Base-by-base conservation (phyloP, 2,797 vertebrate genomes). In the Paramormyrops hopkinsi region DNA sequence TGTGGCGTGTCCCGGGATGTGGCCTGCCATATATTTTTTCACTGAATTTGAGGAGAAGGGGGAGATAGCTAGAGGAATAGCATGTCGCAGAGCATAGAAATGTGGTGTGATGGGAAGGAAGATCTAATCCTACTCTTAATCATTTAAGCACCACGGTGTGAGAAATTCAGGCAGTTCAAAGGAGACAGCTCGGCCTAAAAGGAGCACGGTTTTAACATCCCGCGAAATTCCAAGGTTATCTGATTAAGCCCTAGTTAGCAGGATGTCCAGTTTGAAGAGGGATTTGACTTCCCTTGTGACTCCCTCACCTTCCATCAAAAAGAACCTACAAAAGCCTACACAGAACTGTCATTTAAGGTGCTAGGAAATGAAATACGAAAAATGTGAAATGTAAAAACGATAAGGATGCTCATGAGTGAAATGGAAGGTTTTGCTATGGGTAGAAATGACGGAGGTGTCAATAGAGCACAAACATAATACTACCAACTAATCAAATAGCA, bases 211-310 rank as follows among this genome's bases (percentile, higher is more conserved):
- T 90, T 88, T 59, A 88, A 62, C 86, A 82, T 17, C 37, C 37
- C 29, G 6, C 5, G 29, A 62, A 88, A 79, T 54, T 87, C 59
- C 48, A 51, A 82, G 88, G 84, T 89, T 76, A 87, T 87, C 29
- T 37, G 69, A 17, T 14, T 51, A 89, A 86, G 89, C 83, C 25
- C 69, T 90, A 56, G 92, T 93, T 93, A 94, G 93, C 92, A 93
- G 91, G 91, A 92, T 93, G 93, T 93, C 93, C 93, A 92, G 92
- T 92, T 93, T 92, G 92, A 93, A 92, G 92, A 90, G 89, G 92
- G 91, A 92, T 92, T 93, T 91, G 89, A 86, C 29, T 65, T 91
- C 90, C 91, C 91, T 88, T 91, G 91, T 91, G 92, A 89, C 91
- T 89, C 46, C 88, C 92, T 89, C 83, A 85, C 48, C 83, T 48